A percentile compares a stretch with the other conserved stretches of the same genome.
Evolutionary conservation across 2,113 vertebrate genomes (phyloP).

Genomic region (Ceratotherium simum): DNA sequence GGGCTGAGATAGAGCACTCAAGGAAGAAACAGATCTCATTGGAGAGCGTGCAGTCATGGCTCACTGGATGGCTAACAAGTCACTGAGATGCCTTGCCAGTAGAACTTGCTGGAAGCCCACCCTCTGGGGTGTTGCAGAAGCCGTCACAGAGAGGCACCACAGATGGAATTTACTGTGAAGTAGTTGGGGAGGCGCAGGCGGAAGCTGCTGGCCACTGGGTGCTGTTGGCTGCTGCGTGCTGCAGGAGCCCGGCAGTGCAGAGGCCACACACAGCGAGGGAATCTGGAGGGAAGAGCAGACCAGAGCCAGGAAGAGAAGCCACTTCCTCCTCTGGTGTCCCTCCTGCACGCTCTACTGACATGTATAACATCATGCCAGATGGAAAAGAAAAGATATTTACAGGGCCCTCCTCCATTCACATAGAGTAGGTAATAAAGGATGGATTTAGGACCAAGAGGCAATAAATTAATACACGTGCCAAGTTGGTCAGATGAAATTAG

Average conservation of each 20-base stretch:
- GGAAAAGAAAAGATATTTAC: background rate
- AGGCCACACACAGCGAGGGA: background rate
- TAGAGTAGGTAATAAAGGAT: background rate
- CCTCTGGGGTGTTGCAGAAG: background rate
- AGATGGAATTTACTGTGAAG: background rate
- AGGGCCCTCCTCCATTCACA: background rate
- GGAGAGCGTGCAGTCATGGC: background rate
- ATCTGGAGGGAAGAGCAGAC: background rate
- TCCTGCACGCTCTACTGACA: background rate
- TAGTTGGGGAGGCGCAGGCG: background rate
- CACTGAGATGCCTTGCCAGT: background rate
- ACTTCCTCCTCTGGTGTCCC: background rate
- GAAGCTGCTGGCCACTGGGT: background rate
- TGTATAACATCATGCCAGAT: too few relatives aligned
- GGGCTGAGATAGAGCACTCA: background rate
- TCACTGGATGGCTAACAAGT: background rate
- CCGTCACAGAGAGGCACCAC: background rate
- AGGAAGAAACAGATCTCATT: background rate
- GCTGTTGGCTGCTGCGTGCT: rapidly evolving
- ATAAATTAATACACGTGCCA: background rate
- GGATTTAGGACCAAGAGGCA: background rate
- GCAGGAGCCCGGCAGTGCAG: background rate
- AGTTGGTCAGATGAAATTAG: background rate
- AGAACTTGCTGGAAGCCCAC: background rate
- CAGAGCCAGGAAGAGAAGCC: background rate